Evolutionary conservation across 1,140 invertebrate species (phyloP).

Genomic region (Cheumatopsyche charites): DNA sequence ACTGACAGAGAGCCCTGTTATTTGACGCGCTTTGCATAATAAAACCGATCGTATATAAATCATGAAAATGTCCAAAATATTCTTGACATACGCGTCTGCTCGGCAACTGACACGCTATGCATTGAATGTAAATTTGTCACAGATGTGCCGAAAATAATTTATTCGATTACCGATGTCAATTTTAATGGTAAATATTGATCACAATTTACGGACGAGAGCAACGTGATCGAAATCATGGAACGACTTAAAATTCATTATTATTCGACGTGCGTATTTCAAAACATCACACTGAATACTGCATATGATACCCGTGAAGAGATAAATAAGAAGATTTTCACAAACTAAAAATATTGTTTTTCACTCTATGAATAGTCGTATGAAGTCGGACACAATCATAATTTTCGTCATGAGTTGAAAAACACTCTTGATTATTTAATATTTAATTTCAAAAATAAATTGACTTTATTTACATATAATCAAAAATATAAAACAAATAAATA

Average conservation of each 20-base stretch:
- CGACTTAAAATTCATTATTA: background rate
- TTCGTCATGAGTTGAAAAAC: no score
- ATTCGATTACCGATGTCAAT: conserved; percentile 42
- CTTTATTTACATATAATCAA: no score
- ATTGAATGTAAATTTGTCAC: conserved; percentile 34
- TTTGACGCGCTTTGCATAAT: conserved; percentile 29
- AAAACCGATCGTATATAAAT: conserved; percentile 38
- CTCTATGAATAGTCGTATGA: no score
- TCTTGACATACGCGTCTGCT: conserved; percentile 35
- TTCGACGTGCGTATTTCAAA: conserved; percentile 2
- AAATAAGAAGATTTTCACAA: no score
- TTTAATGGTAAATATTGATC: conserved; percentile 44
- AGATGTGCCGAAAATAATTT: conserved; percentile 35
- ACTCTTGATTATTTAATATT: no score
- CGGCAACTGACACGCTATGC: conserved; percentile 15
- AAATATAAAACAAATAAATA: no score
- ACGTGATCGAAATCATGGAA: conserved; percentile 33
- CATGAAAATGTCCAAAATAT: conserved; percentile 43
- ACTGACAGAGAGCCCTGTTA: background rate
- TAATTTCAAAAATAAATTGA: no score
- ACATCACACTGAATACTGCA: conserved; percentile 26
- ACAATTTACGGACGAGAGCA: conserved; percentile 45
- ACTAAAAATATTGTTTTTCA: no score
- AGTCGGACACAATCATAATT: no score
- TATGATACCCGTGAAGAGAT: background rate